Conservation (phyloP, 2,888 invertebrate species). For the Agrotis clavis region DNA sequence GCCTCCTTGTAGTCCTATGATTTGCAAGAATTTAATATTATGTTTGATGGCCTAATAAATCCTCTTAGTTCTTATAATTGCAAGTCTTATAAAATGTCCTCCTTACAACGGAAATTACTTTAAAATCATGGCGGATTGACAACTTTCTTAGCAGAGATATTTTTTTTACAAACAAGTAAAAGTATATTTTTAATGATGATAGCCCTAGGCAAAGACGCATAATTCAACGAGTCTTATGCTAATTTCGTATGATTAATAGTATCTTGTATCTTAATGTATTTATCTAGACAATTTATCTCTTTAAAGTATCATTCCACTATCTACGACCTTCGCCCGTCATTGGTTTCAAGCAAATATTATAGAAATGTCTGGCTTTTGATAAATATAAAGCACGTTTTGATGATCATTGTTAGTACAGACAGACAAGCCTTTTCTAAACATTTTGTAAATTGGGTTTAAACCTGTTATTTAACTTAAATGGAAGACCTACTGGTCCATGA, state of each 20-base stretch:
- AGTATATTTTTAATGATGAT: conserved; percentile 35
- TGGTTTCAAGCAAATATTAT: conserved; percentile 54
- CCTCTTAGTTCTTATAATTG: neutral
- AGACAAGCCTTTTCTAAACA: conserved; percentile 7
- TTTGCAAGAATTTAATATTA: too few relatives aligned
- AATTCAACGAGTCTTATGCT: conserved; percentile 43
- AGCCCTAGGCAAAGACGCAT: conserved; percentile 30
- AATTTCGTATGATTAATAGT: conserved; percentile 59
- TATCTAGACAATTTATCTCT: conserved; percentile 60
- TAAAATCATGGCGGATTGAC: neutral
- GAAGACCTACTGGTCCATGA: too few relatives aligned
- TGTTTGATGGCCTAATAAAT: neutral
- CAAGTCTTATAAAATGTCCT: neutral
- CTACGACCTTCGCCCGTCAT: conserved; percentile 62
- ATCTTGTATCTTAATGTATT: conserved; percentile 46
- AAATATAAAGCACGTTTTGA: conserved; percentile 19
- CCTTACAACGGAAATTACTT: neutral
- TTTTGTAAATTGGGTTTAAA: neutral
- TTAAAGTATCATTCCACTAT: conserved; percentile 47
- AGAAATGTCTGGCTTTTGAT: conserved; percentile 24
- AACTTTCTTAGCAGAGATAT: neutral
- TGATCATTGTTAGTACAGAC: neutral
- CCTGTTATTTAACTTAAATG: neutral
- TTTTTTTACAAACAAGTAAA: neutral
- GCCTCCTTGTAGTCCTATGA: too few relatives aligned